Conservation (phyloP, 2,113 vertebrate species). For the Bubo bubo region DNA sequence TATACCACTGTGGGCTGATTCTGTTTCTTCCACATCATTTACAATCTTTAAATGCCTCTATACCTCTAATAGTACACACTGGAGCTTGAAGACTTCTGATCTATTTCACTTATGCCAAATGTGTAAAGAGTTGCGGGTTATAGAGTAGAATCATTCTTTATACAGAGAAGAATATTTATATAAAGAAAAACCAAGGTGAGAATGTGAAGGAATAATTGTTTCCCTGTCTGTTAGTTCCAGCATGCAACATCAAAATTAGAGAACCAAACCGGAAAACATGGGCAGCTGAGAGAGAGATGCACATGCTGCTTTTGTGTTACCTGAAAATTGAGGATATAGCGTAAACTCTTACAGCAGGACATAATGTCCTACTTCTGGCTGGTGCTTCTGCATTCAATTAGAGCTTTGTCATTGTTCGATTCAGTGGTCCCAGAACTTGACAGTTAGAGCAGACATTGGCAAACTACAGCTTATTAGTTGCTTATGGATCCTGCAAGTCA, state of each 20-base stretch:
- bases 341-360: background rate
- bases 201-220: background rate
- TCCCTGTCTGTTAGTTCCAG: background rate
- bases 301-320: background rate
- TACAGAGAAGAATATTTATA: background rate
- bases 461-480: constrained; percentile 4
- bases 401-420: background rate
- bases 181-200: background rate
- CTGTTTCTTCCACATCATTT: background rate
- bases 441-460: background rate
- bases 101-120: background rate
- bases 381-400: background rate
- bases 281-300: background rate
- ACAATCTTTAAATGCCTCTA: background rate
- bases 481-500: constrained; percentile 61
- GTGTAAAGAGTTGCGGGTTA: background rate
- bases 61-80: background rate
- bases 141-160: background rate
- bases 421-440: background rate
- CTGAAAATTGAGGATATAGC: background rate
- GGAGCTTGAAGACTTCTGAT: background rate
- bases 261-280: background rate
- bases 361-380: background rate
- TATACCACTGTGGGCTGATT: background rate
- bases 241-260: background rate